Evolutionary conservation across 2,888 invertebrate species (phyloP).

Genomic region (Drosophila bunnanda): DNA sequence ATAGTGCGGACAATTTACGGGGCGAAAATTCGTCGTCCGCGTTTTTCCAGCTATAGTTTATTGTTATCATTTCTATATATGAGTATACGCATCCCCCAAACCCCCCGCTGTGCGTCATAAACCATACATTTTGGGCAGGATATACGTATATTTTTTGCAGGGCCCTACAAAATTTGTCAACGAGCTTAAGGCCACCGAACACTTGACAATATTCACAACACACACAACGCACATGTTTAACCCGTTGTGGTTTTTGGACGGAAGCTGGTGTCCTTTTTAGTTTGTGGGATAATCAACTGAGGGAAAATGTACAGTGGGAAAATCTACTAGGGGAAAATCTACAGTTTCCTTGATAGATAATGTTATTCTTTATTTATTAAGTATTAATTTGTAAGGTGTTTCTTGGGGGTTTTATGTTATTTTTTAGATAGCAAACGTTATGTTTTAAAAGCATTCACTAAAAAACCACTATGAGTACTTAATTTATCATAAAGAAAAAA

Average conservation of each 20-base stretch:
- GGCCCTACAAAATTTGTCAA: slow-evolving; percentile 39
- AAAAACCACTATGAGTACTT: no score
- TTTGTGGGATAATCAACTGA: background rate
- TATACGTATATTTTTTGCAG: slow-evolving; percentile 13
- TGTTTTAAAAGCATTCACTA: background rate
- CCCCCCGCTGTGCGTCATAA: slow-evolving; percentile 3
- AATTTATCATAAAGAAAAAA: background rate
- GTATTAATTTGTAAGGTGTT: background rate
- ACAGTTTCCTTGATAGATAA: background rate
- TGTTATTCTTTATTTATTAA: background rate
- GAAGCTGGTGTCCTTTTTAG: slow-evolving; percentile 9
- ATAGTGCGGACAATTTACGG: slow-evolving; percentile 62
- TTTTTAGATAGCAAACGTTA: background rate
- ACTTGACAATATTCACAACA: slow-evolving; percentile 26
- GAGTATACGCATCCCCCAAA: slow-evolving; percentile 16
- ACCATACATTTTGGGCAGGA: slow-evolving; percentile 23
- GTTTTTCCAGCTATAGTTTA: slow-evolving; percentile 53
- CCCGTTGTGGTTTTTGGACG: slow-evolving; percentile 9
- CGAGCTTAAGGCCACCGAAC: slow-evolving; percentile 48
- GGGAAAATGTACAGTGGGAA: background rate
- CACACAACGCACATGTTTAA: slow-evolving; percentile 7
- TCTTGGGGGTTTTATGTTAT: rapidly evolving
- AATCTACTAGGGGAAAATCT: background rate
- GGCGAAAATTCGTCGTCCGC: slow-evolving; percentile 28
- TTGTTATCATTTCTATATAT: slow-evolving; percentile 68